A percentile compares a stretch with the other conserved stretches of the same genome.
These are phyloP conservation scores for Cebus imitator DNA, from an alignment of 2,113 vertebrate species.

Conservation along the genomic window DNA sequence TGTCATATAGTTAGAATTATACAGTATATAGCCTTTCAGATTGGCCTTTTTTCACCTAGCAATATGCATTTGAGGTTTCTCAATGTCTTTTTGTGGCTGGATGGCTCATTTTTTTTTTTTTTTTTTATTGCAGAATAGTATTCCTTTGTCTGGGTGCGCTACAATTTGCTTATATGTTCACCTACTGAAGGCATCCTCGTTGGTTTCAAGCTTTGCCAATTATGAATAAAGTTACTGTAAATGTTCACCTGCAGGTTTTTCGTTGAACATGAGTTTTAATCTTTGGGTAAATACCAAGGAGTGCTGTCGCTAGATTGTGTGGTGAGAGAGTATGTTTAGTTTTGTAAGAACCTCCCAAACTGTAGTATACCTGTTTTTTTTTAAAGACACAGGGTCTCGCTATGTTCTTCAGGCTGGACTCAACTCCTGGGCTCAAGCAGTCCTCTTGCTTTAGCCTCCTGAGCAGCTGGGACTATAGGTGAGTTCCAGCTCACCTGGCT, in stretches of 20 bases:
- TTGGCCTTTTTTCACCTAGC: not conserved
- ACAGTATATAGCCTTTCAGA: not conserved
- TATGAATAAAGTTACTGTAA: not conserved
- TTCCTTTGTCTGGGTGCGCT: not conserved
- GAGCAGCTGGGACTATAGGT: no score
- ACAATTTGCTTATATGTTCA: no score
- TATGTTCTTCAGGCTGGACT: no score
- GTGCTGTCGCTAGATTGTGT: no score
- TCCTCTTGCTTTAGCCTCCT: no score
- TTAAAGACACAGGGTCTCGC: no score
- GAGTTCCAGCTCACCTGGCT: no score
- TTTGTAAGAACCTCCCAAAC: not conserved
- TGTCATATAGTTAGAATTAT: not conserved
- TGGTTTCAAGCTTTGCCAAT: not conserved
- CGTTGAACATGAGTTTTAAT: no score
- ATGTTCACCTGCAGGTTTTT: not conserved
- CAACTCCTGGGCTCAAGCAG: no score
- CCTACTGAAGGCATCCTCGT: not conserved
- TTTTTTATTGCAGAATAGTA: not conserved
- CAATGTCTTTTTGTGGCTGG: not conserved
- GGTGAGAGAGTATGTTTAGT: no score
- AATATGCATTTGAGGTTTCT: not conserved
- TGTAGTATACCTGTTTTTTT: not conserved
- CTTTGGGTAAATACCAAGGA: no score
- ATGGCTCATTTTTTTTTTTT: not conserved